These are phyloP conservation scores for Chirona hameri DNA, from an alignment of 2,888 invertebrate genomes.

Conservation along the genomic window DNA sequence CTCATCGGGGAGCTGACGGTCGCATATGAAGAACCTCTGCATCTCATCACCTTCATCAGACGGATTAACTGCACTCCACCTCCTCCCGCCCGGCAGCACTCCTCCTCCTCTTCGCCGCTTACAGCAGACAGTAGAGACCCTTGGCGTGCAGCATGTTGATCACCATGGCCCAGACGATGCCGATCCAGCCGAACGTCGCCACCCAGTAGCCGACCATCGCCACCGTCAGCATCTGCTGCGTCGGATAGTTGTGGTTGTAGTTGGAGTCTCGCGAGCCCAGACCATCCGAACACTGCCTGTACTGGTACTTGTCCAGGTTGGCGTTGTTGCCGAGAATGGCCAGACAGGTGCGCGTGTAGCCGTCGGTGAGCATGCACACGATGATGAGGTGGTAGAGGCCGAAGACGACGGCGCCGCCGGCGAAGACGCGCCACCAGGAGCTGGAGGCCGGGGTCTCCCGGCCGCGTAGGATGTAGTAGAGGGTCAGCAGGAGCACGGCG, in stretches of 20 bases:
- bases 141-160: conserved; percentile 12
- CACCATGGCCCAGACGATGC: conserved; percentile 23
- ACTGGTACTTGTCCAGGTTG: conserved; percentile 27
- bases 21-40: too few species aligned
- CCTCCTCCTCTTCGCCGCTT: background rate
- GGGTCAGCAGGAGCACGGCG: background rate
- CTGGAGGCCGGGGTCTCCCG: conserved; percentile 12
- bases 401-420: background rate
- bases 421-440: background rate
- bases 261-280: conserved; percentile 10
- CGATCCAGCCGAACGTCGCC: background rate
- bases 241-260: conserved; percentile 25
- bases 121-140: conserved; percentile 7
- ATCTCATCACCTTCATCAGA: too few species aligned
- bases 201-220: background rate
- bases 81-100: too few species aligned
- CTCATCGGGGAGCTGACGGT: too few species aligned
- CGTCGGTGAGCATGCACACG: conserved; percentile 24
- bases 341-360: conserved; percentile 24
- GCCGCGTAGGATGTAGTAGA: conserved; percentile 7
- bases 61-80: too few species aligned
- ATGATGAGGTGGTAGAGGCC: background rate
- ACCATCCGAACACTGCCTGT: conserved; percentile 5
- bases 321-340: conserved; percentile 14
- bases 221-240: conserved; percentile 7